Evolutionary conservation across 2,113 vertebrate genomes (phyloP).

Genomic region (Saimiri boliviensis): DNA sequence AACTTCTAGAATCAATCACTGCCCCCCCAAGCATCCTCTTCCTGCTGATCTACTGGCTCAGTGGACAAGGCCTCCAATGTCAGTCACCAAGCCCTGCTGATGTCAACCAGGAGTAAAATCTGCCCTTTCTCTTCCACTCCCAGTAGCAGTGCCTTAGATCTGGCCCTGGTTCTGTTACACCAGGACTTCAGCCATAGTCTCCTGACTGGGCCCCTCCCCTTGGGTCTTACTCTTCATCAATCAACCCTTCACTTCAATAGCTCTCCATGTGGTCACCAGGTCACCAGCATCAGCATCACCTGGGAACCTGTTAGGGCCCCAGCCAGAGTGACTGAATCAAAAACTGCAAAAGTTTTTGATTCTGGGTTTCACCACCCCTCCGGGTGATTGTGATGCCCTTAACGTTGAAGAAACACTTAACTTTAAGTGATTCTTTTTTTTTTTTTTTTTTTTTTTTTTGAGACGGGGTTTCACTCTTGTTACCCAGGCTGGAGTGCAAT

Average conservation of each 20-base stretch:
- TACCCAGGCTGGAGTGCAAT: too few species aligned
- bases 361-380: background rate
- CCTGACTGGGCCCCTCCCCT: background rate
- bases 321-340: background rate
- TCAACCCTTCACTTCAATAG: background rate
- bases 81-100: background rate
- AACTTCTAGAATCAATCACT: background rate
- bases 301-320: background rate
- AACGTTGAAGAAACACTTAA: background rate
- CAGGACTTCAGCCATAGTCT: background rate
- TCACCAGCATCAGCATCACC: background rate
- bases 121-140: background rate
- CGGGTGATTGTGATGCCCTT: background rate
- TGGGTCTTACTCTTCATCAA: background rate
- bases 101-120: background rate
- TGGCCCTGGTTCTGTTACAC: background rate
- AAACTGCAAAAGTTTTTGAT: background rate
- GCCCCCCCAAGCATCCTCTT: background rate
- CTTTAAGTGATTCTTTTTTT: background rate
- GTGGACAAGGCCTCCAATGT: background rate
- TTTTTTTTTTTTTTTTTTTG: too few species aligned
- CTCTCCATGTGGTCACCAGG: background rate
- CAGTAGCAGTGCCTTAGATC: background rate
- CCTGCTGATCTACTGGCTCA: background rate
- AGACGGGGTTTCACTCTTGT: too few species aligned